Evolutionary conservation across 2,113 vertebrate genomes (phyloP).

Genomic region (Dromaius novaehollandiae): DNA sequence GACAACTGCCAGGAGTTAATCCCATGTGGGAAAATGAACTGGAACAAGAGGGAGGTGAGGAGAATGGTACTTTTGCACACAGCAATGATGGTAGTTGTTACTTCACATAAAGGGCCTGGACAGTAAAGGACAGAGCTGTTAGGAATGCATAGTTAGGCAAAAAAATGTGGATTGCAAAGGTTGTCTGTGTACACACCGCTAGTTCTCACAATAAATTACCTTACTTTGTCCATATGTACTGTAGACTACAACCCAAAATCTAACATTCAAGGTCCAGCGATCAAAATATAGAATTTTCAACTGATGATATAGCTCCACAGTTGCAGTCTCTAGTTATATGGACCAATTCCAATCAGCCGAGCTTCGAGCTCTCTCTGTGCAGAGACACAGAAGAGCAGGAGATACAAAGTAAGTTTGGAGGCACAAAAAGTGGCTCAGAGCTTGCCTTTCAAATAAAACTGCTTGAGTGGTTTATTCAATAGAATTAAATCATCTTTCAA

Average conservation of each 20-base stretch:
- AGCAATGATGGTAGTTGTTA: not conserved
- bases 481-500: conserved; percentile 58
- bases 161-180: not conserved
- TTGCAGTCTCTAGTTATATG: not conserved
- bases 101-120: not conserved
- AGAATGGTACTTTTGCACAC: not conserved
- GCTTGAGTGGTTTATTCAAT: conserved; percentile 69
- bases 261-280: not conserved
- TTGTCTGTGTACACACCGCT: not conserved
- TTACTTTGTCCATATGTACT: not conserved
- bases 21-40: not conserved
- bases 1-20: not conserved
- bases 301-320: not conserved
- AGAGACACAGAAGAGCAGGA: not conserved
- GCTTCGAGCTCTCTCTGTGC: not conserved
- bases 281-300: not conserved
- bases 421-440: not conserved
- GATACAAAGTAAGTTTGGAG: not conserved
- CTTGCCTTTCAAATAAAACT: conserved; percentile 40
- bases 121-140: not conserved
- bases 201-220: not conserved
- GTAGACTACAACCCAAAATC: not conserved
- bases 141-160: not conserved
- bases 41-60: not conserved
- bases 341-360: not conserved